Percentiles rank a stretch among this genome's conserved stretches.
Evolutionary conservation across 2,888 invertebrate species (phyloP).

Genomic region (Coecobrya sp.): DNA sequence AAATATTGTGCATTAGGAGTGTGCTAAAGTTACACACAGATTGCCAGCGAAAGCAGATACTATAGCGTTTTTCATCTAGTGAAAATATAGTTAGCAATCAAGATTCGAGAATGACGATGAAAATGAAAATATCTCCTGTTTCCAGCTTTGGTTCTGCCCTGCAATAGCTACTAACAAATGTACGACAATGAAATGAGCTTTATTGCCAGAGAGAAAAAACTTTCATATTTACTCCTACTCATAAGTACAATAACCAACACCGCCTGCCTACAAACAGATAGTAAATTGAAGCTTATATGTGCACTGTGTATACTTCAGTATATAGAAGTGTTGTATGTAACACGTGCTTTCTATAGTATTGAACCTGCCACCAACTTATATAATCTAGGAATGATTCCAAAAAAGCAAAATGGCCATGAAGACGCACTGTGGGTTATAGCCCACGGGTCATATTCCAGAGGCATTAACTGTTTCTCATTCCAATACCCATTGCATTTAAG

Average conservation of each 20-base stretch:
- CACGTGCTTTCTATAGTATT: background rate
- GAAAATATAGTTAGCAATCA: conserved; percentile 67
- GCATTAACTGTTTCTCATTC: conserved; percentile 71
- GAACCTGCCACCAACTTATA: background rate
- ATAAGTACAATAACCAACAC: conserved; percentile 12
- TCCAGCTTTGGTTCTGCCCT: conserved; percentile 6
- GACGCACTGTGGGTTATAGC: conserved; percentile 46
- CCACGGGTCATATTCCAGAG: conserved; percentile 72
- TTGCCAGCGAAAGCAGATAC: background rate
- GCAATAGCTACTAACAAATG: conserved; percentile 40
- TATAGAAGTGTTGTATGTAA: background rate
- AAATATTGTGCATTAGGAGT: no score
- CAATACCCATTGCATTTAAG: conserved; percentile 73
- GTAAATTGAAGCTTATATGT: no score
- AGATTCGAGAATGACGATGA: conserved; percentile 56
- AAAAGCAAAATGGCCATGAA: conserved; percentile 18
- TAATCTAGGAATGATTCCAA: conserved; percentile 9
- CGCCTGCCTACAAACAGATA: background rate
- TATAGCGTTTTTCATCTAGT: conserved; percentile 10
- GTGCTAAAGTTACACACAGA: background rate
- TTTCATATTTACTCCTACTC: conserved; percentile 68
- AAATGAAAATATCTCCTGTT: conserved; percentile 64
- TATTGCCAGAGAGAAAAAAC: conserved; percentile 55
- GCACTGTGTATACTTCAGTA: background rate
- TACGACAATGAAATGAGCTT: conserved; percentile 59